Evolutionary conservation across 2,113 vertebrate species (phyloP).

Genomic region (Hippocampus barbouri): DNA sequence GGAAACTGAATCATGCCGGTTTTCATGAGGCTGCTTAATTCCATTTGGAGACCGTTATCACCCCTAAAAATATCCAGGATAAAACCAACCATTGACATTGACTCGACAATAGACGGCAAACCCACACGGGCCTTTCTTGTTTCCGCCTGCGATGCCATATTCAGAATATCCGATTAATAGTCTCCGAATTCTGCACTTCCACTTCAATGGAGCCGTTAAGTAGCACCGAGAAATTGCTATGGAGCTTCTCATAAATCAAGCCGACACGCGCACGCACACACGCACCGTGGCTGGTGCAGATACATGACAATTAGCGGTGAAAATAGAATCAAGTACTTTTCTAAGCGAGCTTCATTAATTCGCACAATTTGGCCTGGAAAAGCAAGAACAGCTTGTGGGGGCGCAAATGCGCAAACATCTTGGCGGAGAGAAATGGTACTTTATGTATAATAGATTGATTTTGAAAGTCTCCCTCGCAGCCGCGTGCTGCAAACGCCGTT

Average conservation of each 20-base stretch:
- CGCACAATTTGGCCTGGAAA: constrained; percentile 6
- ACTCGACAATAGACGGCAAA: neutral
- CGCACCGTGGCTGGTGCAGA: neutral
- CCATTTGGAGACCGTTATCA: no score
- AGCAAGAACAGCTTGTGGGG: constrained; percentile 11
- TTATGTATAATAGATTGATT: constrained; percentile 3
- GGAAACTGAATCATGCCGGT: no score
- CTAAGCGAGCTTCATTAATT: constrained; percentile 2
- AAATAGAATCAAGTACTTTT: constrained; percentile 8
- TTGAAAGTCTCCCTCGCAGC: constrained; percentile 1
- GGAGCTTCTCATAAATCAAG: neutral
- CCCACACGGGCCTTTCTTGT: neutral
- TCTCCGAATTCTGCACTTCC: neutral
- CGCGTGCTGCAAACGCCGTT: neutral
- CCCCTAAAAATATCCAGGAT: no score
- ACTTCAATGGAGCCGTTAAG: neutral
- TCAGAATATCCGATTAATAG: neutral
- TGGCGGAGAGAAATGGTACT: neutral
- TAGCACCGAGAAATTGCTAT: neutral
- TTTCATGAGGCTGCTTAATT: no score
- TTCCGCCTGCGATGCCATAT: neutral
- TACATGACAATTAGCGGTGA: constrained; percentile 1
- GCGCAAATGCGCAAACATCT: neutral
- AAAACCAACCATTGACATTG: no score
- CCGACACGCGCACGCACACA: neutral